Evolutionary conservation across 1,140 invertebrate genomes (phyloP), one percentile per base, ranked within the genome.

Genomic region (Halictus rubicundus): DNA sequence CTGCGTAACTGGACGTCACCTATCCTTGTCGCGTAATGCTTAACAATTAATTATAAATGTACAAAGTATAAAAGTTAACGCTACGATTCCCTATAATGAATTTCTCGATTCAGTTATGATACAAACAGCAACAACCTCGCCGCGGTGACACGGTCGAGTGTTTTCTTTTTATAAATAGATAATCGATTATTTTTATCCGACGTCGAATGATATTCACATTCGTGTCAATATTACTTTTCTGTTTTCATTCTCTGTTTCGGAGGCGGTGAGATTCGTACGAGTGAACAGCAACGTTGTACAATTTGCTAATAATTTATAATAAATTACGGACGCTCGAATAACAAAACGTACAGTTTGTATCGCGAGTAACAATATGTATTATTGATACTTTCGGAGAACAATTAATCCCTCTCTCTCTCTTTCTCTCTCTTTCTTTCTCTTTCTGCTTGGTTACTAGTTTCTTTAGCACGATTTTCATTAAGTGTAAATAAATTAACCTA

Each of bases 181-280:
- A 61, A 61, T 25, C 12, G 64, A 27, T 19, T 19, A 59, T 0
- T 14, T 68, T 52, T 9, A 39, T 66, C 21, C 32, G 21, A n/a
- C 25, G 19, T 32, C 59, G 71, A 54, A 12, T 57, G 1, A n/a
- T 70, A 84, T 84, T 80, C 80, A 84, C 72, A 80, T 77, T 85
- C 52, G 54, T 14, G 16, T 68, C 25, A 68, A n/a, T 32, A 19
- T 65, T n/a, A n/a, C n/a, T 65, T 61, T 19, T 42, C 37, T 8
- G 5, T 27, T 63, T 3, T 32, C n/a, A 32, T 68, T n/a, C 25
- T 0, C 19, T 14, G 7, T n/a, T 19, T 25, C 23, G 42, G 23
- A 12, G 2, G n/a, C 25, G 10, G 12, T 9, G 8, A 32, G 16
- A 66, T 42, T n/a, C n/a, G 54, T 42, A 6, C 16, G 39, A 25